Evolutionary conservation across 2,113 vertebrate species (phyloP).

Genomic region (Hassar affinis): DNA sequence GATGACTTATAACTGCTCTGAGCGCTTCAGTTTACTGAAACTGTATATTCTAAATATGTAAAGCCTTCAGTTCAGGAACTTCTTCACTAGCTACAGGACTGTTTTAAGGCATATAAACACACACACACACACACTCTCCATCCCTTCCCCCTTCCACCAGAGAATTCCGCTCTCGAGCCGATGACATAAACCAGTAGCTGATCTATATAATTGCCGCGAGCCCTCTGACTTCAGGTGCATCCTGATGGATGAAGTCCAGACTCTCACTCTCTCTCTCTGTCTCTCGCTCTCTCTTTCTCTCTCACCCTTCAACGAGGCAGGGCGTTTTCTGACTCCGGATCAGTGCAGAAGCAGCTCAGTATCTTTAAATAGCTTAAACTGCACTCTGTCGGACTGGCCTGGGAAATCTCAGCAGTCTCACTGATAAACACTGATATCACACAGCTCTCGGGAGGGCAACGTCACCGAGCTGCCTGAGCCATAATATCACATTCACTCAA

Average conservation of each 20-base stretch:
- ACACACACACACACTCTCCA: neutral
- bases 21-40: neutral
- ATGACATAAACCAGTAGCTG: slow-evolving; percentile 25
- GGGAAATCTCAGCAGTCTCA: slow-evolving; percentile 44
- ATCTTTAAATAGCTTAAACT: slow-evolving; percentile 41
- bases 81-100: neutral
- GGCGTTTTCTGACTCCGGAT: slow-evolving; percentile 11
- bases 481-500: neutral
- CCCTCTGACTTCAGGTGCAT: neutral
- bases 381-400: slow-evolving; percentile 35
- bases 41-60: neutral
- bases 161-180: neutral
- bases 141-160: neutral
- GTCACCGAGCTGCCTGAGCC: neutral
- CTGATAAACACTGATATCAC: slow-evolving; percentile 14
- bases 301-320: neutral
- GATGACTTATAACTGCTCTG: neutral
- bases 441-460: slow-evolving; percentile 4
- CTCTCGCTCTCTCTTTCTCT: too few relatives aligned
- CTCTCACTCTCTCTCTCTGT: neutral
- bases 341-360: neutral
- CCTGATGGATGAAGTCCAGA: slow-evolving; percentile 31
- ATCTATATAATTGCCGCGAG: slow-evolving; percentile 8
- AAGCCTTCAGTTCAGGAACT: neutral
- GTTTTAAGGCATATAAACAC: neutral